These are phyloP conservation scores for Pantherophis vulpinus DNA, from an alignment of 2,797 vertebrate genomes.

Conservation along the genomic window DNA sequence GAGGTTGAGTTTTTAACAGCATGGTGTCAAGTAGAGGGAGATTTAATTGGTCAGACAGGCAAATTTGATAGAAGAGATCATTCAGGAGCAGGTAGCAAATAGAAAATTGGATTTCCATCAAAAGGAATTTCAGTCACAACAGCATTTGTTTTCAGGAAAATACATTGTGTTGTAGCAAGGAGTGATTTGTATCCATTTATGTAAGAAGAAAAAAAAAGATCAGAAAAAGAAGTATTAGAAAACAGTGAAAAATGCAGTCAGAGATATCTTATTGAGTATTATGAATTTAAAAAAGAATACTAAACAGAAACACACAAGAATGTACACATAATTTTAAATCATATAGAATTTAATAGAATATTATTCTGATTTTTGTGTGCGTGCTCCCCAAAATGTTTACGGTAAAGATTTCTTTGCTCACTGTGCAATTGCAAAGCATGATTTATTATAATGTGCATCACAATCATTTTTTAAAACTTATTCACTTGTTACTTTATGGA, in stretches of 20 bases:
- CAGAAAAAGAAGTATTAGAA: constrained; percentile 78
- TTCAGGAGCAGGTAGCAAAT: constrained; percentile 80
- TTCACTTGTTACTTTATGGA: not conserved
- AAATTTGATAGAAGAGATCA: constrained; percentile 83
- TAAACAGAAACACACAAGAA: constrained; percentile 52
- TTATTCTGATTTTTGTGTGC: not conserved
- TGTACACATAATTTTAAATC: constrained; percentile 47
- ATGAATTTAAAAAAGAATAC: constrained; percentile 56
- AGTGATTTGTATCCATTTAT: constrained; percentile 84
- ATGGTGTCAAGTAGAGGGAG: constrained; percentile 70
- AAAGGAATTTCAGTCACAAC: constrained; percentile 78
- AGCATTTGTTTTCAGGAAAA: constrained; percentile 75
- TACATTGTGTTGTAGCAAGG: constrained; percentile 74
- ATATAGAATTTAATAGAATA: constrained; percentile 1
- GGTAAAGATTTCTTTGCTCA: too few species aligned
- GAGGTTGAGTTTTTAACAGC: constrained; percentile 72
- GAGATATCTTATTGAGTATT: constrained; percentile 55
- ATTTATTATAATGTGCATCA: not conserved
- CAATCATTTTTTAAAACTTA: not conserved
- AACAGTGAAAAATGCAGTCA: constrained; percentile 79
- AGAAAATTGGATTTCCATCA: constrained; percentile 85
- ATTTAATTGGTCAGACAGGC: constrained; percentile 86
- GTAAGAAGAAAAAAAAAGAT: constrained; percentile 73
- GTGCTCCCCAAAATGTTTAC: not conserved
- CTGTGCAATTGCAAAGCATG: not conserved